Evolutionary conservation across 2,797 vertebrate species (phyloP).

Genomic region (Clarias platycephalus): DNA sequence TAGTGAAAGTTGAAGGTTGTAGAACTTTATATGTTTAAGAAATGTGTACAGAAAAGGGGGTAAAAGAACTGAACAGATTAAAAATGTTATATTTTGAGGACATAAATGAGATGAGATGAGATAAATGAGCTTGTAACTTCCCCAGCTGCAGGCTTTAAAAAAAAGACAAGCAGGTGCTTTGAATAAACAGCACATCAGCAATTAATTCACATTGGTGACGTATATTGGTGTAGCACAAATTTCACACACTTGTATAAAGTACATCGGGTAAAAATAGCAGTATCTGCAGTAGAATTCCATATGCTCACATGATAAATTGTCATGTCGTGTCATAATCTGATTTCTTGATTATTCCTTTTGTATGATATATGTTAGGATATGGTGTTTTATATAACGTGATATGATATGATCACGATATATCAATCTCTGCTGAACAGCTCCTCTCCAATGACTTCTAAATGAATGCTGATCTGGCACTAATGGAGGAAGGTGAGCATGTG

Average conservation of each 20-base stretch:
- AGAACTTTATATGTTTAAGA: background rate
- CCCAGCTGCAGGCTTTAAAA: background rate
- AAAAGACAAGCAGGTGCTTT: background rate
- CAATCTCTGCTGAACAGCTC: background rate
- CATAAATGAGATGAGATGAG: background rate
- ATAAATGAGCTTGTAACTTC: background rate
- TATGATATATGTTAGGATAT: background rate
- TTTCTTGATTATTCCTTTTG: background rate
- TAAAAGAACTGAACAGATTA: background rate
- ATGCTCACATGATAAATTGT: background rate
- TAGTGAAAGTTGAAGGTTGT: background rate
- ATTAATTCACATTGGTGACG: background rate
- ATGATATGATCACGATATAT: no score
- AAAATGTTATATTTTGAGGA: background rate
- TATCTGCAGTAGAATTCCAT: background rate
- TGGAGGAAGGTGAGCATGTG: conserved; percentile 70
- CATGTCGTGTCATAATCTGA: background rate
- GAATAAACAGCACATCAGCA: background rate
- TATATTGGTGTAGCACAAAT: background rate
- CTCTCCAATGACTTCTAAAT: conserved; percentile 31
- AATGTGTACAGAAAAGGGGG: background rate
- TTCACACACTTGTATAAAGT: background rate
- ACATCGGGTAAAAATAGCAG: background rate
- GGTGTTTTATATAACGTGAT: background rate
- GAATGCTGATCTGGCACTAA: conserved; percentile 71